A percentile compares a stretch with the other conserved stretches of the same genome.
Evolutionary conservation across 1,140 invertebrate genomes (phyloP).

Genomic region (Dendroctonus valens): DNA sequence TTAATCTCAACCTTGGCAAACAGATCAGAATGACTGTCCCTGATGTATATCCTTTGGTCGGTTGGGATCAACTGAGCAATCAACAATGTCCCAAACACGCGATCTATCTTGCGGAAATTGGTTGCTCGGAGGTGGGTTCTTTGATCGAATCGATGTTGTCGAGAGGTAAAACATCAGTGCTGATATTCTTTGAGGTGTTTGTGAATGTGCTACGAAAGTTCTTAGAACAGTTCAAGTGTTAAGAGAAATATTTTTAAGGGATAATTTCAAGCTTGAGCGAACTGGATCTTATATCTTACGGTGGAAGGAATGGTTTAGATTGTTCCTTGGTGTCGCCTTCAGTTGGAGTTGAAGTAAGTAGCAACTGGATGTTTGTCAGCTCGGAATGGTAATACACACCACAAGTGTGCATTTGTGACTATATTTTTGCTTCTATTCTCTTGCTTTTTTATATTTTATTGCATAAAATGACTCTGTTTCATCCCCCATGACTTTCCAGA

Average conservation of each 20-base stretch:
- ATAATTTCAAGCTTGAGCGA: not conserved
- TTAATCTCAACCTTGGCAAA: slow-evolving; percentile 83
- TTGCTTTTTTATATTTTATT: not conserved
- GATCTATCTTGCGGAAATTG: slow-evolving; percentile 80
- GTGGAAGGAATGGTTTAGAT: too few species aligned
- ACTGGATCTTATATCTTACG: too few species aligned
- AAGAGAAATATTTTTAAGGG: too few species aligned
- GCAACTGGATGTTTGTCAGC: not conserved
- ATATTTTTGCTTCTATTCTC: slow-evolving; percentile 77
- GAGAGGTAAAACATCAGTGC: slow-evolving; percentile 57
- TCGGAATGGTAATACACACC: slow-evolving; percentile 58
- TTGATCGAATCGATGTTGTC: slow-evolving; percentile 83
- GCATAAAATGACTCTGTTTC: slow-evolving; percentile 25
- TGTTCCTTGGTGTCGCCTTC: too few species aligned
- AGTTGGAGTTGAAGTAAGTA: too few species aligned
- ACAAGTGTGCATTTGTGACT: slow-evolving; percentile 72
- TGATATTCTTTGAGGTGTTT: not conserved
- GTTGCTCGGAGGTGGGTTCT: slow-evolving; percentile 82
- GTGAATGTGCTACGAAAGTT: too few species aligned
- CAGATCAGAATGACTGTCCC: slow-evolving; percentile 74
- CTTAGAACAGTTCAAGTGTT: too few species aligned
- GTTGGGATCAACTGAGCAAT: slow-evolving; percentile 74
- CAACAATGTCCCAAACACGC: slow-evolving; percentile 46
- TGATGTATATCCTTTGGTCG: slow-evolving; percentile 87
- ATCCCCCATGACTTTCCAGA: slow-evolving; percentile 88